Percentiles rank a stretch among this genome's conserved stretches.
phyloP scores from a whole-genome alignment of 1,140 invertebrate genomes.

The Venustaconcha ellipsiformis region DNA sequence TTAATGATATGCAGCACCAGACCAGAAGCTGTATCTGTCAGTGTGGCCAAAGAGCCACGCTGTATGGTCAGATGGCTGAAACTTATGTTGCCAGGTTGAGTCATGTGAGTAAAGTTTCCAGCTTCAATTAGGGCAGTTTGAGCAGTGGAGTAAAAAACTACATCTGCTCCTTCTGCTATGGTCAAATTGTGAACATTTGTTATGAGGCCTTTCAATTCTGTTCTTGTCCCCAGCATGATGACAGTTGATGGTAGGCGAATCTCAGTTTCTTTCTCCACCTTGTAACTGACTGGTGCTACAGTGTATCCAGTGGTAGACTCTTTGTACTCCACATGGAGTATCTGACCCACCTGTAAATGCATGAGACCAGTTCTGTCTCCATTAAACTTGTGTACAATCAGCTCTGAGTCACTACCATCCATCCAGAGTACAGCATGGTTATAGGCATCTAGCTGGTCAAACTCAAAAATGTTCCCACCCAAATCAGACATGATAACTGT shows the following conservation, averaged over 20 bases:
- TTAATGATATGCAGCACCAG: constrained; percentile 45
- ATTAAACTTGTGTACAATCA: constrained; percentile 55
- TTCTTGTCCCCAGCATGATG: constrained; percentile 54
- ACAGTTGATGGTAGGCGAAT: constrained; percentile 53
- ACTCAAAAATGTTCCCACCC: constrained; percentile 38
- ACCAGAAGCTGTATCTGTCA: constrained; percentile 36
- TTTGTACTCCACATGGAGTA: constrained; percentile 50
- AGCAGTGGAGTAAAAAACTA: constrained; percentile 49
- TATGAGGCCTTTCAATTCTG: constrained; percentile 45
- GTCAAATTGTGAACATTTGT: constrained; percentile 55
- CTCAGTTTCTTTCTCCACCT: constrained; percentile 44
- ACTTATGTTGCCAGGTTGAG: constrained; percentile 51
- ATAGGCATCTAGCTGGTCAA: constrained; percentile 48
- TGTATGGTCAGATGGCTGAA: constrained; percentile 48
- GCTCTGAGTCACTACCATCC: constrained; percentile 37
- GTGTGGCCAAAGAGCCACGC: constrained; percentile 42
- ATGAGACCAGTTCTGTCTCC: constrained; percentile 56
- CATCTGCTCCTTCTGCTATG: constrained; percentile 49
- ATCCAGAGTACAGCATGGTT: constrained; percentile 52
- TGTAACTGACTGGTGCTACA: constrained; percentile 59
- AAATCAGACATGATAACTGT: constrained; percentile 45
- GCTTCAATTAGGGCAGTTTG: constrained; percentile 54
- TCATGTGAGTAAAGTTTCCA: constrained; percentile 42
- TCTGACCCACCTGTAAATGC: constrained; percentile 44
- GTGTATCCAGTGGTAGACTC: constrained; percentile 55